Base-by-base conservation (phyloP, 2,113 vertebrate species). In the Balaeniceps rex region DNA sequence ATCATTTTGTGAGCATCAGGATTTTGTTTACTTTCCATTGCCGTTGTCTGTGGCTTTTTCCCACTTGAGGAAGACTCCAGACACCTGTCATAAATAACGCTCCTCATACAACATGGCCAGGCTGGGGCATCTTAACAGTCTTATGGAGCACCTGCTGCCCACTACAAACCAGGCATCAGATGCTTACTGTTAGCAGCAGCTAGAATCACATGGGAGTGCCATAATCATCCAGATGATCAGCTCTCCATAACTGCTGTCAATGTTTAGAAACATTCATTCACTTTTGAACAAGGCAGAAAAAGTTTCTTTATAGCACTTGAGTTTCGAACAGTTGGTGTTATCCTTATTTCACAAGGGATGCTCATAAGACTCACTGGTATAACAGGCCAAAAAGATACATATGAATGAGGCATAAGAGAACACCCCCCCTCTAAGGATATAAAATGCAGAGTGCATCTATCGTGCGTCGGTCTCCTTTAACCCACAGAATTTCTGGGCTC, bases 291-390 rank as follows among this genome's bases (percentile, higher is more conserved):
- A 34, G 31, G 24, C 19, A 84, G 49, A 63, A 58, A 14, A 72
- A n/a, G 17, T 24, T 38, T 74, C 14, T n/a, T 70, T 10, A 52
- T 7, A 66, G 29, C 36, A 63, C 31, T 55, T 52, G 26, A 75
- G 21, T 58, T 54, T 93, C 47, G 18, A 28, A 70, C 34, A 61
- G 46, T 12, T 75, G 29, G 13, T 18, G 26, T 57, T 70, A 52
- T 2, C 54, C 34, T 29, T 57, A 66, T 54, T 70, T 75, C 82
- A 82, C 28, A 71, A 21, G 21, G 16, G 36, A 47, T 51, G 44
- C 19, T 93, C 0, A 0, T 57, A 61, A 84, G 19, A 29, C 28
- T 71, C n/a, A 42, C 8, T 26, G 26, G 19, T 61, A 51, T 1
- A 5, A 72, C 25, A 74, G 12, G 44, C 13, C 21, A 7, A 40